phyloP scores from a whole-genome alignment of 2,888 invertebrate genomes.

The Petrolisthes manimaculis region DNA sequence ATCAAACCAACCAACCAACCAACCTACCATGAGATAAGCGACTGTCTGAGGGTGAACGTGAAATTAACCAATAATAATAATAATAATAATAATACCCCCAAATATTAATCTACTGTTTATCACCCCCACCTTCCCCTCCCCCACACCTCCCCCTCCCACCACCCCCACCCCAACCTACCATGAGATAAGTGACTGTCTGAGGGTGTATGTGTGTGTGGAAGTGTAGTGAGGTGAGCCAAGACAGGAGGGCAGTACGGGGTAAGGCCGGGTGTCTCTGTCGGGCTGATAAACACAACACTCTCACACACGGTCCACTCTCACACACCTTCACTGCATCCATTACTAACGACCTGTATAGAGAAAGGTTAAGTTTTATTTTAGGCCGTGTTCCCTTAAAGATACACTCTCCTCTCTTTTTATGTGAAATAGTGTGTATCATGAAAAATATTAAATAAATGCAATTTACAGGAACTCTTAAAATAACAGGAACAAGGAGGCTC shows the following conservation, averaged over 20 bases:
- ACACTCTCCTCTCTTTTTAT: no score
- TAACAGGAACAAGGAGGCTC: no score
- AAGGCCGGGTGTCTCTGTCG: not conserved
- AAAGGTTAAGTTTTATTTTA: no score
- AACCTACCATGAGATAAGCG: constrained; percentile 37
- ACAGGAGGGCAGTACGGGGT: constrained; percentile 6
- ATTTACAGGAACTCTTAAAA: no score
- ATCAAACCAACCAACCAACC: not conserved
- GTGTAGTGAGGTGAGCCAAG: constrained; percentile 43
- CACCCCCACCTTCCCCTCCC: not conserved
- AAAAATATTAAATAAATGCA: no score
- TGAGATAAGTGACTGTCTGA: constrained; percentile 12
- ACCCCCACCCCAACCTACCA: constrained; percentile 30
- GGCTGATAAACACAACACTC: not conserved
- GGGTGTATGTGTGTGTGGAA: constrained; percentile 31
- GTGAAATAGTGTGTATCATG: no score
- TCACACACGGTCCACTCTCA: not conserved
- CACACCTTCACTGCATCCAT: not conserved
- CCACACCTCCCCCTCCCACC: not conserved
- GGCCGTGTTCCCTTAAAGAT: no score
- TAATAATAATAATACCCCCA: no score
- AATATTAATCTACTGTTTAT: not conserved
- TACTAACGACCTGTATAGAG: not conserved
- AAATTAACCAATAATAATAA: no score
- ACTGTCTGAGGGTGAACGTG: constrained; percentile 21